Conservation (phyloP, 2,113 vertebrate species). For the Romanogobio albipinnatus region DNA sequence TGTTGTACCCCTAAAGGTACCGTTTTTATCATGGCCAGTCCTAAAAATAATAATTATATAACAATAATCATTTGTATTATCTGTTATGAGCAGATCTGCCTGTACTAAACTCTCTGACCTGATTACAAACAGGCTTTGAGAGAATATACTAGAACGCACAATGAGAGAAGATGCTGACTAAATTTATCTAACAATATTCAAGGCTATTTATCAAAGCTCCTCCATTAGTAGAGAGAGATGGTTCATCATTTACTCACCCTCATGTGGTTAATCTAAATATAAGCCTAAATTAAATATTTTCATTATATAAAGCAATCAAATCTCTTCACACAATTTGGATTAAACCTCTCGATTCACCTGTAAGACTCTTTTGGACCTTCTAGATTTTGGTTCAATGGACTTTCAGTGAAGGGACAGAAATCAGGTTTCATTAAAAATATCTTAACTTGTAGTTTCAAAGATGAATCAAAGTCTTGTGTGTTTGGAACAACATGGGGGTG, state of each 20-base stretch:
- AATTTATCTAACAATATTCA: slow-evolving; percentile 10
- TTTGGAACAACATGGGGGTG: neutral
- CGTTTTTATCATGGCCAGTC: too few relatives aligned
- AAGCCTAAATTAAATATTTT: neutral
- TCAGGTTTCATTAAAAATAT: too few relatives aligned
- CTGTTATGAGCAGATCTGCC: neutral
- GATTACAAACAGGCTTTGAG: slow-evolving; percentile 23
- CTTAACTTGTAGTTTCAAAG: too few relatives aligned
- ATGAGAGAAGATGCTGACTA: slow-evolving; percentile 36
- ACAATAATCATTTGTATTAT: too few relatives aligned
- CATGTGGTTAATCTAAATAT: neutral
- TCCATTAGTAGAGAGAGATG: neutral
- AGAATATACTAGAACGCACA: slow-evolving; percentile 36
- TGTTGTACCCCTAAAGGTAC: too few relatives aligned
- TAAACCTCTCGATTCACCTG: neutral
- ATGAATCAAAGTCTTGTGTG: too few relatives aligned
- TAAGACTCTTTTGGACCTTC: neutral
- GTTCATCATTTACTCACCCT: neutral
- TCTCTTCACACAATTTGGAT: neutral
- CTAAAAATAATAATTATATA: too few relatives aligned
- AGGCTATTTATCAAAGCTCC: neutral
- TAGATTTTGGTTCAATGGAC: too few relatives aligned
- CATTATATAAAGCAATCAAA: neutral
- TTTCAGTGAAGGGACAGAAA: too few relatives aligned
- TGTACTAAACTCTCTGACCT: slow-evolving; percentile 5